Evolutionary conservation across 2,888 invertebrate species (phyloP).

Genomic region (Zygogramma bicolorata): DNA sequence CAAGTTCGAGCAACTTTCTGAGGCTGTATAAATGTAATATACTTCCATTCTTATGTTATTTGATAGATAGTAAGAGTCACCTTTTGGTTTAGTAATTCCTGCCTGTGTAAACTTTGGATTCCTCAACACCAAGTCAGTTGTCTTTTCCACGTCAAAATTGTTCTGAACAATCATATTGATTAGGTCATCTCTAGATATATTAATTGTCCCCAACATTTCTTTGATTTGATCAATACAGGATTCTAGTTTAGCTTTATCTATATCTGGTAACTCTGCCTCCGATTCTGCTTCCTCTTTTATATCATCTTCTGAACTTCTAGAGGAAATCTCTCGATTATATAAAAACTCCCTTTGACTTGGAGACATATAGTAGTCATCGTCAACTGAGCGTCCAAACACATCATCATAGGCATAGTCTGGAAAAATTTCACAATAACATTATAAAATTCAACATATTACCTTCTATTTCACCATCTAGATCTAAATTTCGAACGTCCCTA

Average conservation of each 20-base stretch:
- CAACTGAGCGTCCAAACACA: constrained; percentile 93
- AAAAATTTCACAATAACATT: constrained; percentile 51
- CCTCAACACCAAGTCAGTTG: constrained; percentile 76
- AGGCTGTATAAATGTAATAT: too few species aligned
- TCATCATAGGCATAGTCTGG: constrained; percentile 91
- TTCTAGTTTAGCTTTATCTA: constrained; percentile 80
- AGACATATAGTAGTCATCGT: constrained; percentile 92
- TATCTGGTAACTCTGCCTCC: constrained; percentile 67
- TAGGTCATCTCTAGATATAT: constrained; percentile 77
- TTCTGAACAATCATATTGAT: constrained; percentile 78
- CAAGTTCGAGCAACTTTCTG: too few species aligned
- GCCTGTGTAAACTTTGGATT: constrained; percentile 45
- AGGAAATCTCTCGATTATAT: constrained; percentile 78
- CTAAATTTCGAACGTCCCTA: constrained; percentile 85
- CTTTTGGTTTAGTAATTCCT: constrained; percentile 25
- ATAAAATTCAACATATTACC: constrained; percentile 1
- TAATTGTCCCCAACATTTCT: constrained; percentile 81
- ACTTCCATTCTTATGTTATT: background rate
- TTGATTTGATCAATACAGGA: constrained; percentile 88
- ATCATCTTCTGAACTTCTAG: constrained; percentile 78
- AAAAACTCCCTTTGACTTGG: constrained; percentile 89
- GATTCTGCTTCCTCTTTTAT: constrained; percentile 78
- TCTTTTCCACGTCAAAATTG: constrained; percentile 79
- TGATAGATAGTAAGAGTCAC: constrained; percentile 19
- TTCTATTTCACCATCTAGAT: constrained; percentile 76